Conservation (phyloP, 2,113 vertebrate species). For the Eonycteris spelaea region DNA sequence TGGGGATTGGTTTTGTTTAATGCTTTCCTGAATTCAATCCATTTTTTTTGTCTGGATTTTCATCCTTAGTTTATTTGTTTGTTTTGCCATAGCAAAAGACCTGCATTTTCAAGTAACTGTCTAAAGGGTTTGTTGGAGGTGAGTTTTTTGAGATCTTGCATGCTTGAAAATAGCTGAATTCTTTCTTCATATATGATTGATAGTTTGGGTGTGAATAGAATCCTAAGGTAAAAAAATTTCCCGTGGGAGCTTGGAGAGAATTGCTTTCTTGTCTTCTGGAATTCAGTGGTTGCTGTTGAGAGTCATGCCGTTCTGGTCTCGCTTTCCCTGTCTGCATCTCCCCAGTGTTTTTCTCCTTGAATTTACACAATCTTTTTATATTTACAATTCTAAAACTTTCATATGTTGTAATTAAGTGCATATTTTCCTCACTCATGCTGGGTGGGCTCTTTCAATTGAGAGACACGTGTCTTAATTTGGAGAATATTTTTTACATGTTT, state of each 20-base stretch:
- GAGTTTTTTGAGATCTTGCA: background rate
- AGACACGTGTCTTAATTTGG: background rate
- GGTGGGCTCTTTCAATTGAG: background rate
- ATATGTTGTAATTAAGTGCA: background rate
- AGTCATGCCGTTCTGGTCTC: background rate
- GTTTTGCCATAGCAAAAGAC: background rate
- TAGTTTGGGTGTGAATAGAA: background rate
- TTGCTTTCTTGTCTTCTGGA: background rate
- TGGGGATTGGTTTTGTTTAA: background rate
- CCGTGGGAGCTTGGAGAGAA: background rate
- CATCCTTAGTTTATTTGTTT: background rate
- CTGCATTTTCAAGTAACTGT: background rate
- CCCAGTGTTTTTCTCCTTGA: background rate
- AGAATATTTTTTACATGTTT: background rate
- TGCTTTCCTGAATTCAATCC: background rate
- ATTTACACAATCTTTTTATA: background rate
- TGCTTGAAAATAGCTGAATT: constrained; percentile 19
- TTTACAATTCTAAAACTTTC: background rate
- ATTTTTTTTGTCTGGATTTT: background rate
- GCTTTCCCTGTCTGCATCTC: background rate
- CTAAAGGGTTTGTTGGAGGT: background rate
- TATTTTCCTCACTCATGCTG: background rate
- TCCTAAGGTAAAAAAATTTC: constrained; percentile 34
- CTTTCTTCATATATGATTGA: constrained; percentile 6
- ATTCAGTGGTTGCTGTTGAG: rapidly evolving